These are phyloP conservation scores for Drosophila parvula DNA, from an alignment of 1,140 invertebrate genomes.

Conservation along the genomic window DNA sequence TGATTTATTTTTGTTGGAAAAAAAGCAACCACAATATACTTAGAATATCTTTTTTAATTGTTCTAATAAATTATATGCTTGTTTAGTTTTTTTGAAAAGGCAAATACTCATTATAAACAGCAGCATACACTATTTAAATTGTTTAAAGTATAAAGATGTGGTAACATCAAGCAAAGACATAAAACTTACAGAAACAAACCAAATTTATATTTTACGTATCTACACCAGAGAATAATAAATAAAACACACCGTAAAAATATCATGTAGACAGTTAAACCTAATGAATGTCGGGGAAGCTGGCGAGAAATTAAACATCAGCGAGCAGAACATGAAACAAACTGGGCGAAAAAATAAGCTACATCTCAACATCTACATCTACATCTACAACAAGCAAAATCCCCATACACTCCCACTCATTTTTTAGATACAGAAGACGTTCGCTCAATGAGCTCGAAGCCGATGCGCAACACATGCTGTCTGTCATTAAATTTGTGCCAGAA, in stretches of 20 bases:
- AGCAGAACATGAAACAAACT: conserved; percentile 26
- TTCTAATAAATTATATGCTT: background rate
- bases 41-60: background rate
- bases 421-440: conserved; percentile 29
- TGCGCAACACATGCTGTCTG: conserved; percentile 65
- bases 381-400: conserved; percentile 9
- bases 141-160: background rate
- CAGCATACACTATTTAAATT: background rate
- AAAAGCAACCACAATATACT: background rate
- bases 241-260: conserved; percentile 34
- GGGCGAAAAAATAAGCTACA: conserved; percentile 56
- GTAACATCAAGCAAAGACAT: background rate
- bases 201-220: background rate
- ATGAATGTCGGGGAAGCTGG: conserved; percentile 34
- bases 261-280: conserved; percentile 13
- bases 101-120: background rate
- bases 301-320: conserved; percentile 8
- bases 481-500: conserved; percentile 66
- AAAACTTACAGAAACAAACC: background rate
- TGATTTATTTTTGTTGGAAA: background rate
- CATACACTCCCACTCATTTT: conserved; percentile 9
- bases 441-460: conserved; percentile 51
- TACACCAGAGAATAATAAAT: background rate
- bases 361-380: conserved; percentile 33
- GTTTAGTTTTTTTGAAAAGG: no score